Evolutionary conservation across 2,113 vertebrate genomes (phyloP).

Genomic region (Bolborhynchus lineola): DNA sequence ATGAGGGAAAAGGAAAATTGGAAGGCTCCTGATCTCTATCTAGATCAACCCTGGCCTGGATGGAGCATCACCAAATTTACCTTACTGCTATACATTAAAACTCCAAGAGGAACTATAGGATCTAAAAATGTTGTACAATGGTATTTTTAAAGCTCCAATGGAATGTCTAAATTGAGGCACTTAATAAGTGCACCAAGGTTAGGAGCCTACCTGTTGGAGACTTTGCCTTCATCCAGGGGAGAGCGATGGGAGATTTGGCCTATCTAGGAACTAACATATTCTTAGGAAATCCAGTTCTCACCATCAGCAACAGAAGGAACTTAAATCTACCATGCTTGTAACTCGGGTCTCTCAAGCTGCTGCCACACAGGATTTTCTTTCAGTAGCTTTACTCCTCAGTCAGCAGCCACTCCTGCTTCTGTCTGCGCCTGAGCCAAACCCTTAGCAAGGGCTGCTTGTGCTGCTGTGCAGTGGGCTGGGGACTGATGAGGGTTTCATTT

Average conservation of each 20-base stretch:
- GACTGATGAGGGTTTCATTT: neutral
- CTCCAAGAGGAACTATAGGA: neutral
- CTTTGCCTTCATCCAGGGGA: neutral
- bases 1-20: neutral
- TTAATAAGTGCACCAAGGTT: neutral
- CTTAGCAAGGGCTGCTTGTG: neutral
- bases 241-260: accelerated
- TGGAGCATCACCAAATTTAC: neutral
- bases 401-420: neutral
- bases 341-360: neutral
- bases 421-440: neutral
- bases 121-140: neutral
- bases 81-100: neutral
- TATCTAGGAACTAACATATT: neutral
- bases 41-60: neutral
- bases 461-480: neutral
- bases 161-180: neutral
- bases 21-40: neutral
- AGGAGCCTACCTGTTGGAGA: neutral
- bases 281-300: neutral
- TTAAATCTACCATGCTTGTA: neutral
- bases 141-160: neutral
- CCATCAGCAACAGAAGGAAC: neutral
- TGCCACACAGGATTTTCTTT: neutral
- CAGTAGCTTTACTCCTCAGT: neutral